Base-by-base conservation (phyloP, 2,888 invertebrate genomes). In the Aquatica leii region DNA sequence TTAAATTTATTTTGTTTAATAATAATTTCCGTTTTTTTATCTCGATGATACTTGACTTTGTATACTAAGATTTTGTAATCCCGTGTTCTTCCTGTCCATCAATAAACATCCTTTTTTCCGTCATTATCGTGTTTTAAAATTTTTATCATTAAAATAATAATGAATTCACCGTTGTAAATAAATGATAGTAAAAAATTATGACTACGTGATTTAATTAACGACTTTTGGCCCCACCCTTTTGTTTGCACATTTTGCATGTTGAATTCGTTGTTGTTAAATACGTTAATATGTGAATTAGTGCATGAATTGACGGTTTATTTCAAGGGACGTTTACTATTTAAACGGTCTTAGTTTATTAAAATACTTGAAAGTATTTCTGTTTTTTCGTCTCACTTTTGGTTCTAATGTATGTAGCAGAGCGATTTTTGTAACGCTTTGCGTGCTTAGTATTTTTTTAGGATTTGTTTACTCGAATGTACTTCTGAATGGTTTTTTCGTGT, bases 281-380 rank as follows among this genome's bases (percentile, higher is more conserved):
- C 64, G 55, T 63, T 63, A 60, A 58, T 35, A 66, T 70, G 73
- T 69, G 72, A 75, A 75, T 73, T 74, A 72, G 75, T 71, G 73
- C 74, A 62, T 75, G 72, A 76, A 74, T 69, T 69, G 71, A 68
- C 71, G 68, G 71, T 71, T 71, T 68, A 67, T 68, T 71, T 68
- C 61, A 66, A 71, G 68, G 69, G 70, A 59, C 69, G 66, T 48
- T n/a, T 24, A 49, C 49, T 60, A 14, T 34, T 34, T 50, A 20
- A 20, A 49, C 12, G n/a, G 49, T 20, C n/a, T n/a, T n/a, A n/a
- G n/a, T 24, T 24, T 4, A 24, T 24, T 6, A 24, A 24, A 24
- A 6, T 6, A 6, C 6, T 24, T 2, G 24, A 24, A 24, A 24
- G 24, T 24, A 24, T 24, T 24, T 24, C n/a, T n/a, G n/a, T n/a